These are phyloP conservation scores for Paradisaea rubra DNA, from an alignment of 2,113 vertebrate species.

Conservation along the genomic window DNA sequence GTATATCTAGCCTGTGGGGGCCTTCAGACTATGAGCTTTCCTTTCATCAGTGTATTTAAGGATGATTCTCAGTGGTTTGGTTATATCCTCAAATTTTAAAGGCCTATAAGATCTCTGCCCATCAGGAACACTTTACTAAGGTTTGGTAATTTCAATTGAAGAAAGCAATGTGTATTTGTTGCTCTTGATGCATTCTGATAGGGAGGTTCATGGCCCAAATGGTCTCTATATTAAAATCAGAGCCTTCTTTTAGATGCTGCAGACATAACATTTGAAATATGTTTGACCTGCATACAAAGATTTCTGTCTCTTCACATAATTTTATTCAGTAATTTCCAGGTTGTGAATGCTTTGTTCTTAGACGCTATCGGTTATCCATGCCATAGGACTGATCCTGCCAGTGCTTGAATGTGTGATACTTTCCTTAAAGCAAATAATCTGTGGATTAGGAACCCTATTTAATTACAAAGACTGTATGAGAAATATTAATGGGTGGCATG, in stretches of 20 bases:
- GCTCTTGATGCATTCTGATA: background rate
- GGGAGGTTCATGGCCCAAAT: background rate
- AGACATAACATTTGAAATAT: background rate
- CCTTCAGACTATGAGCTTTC: background rate
- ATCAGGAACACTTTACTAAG: background rate
- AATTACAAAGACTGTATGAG: background rate
- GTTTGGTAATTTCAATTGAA: background rate
- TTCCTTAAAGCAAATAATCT: background rate
- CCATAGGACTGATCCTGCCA: background rate
- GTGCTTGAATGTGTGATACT: background rate
- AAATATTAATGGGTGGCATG: background rate
- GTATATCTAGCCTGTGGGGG: background rate
- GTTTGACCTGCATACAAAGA: background rate
- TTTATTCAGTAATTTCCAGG: background rate
- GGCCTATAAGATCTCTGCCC: background rate
- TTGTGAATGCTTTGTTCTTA: background rate
- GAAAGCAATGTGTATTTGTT: background rate
- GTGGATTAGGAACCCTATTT: background rate
- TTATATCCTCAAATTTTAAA: background rate
- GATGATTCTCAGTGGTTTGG: background rate
- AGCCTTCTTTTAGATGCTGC: background rate
- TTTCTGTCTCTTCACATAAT: background rate
- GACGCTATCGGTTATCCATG: accelerated
- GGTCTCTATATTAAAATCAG: background rate
- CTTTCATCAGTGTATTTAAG: slow-evolving; percentile 48